A percentile compares a stretch with the other conserved stretches of the same genome.
phyloP scores from a whole-genome alignment of 2,797 vertebrate species.

The Tachyglossus aculeatus region DNA sequence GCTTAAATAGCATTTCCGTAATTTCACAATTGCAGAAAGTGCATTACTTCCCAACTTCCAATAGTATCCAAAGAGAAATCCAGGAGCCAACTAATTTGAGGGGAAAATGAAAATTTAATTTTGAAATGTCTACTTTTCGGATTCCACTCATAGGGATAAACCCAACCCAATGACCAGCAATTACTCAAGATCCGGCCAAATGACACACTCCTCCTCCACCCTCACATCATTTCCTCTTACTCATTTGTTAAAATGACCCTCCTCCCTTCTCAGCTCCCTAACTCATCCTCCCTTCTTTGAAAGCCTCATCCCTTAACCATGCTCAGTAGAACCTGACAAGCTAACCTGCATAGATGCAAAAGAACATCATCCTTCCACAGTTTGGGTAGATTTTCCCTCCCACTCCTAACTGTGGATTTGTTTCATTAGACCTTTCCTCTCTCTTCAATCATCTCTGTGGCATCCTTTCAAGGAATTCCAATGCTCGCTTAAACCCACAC shows the following conservation, averaged over 20 bases:
- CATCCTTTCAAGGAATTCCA: neutral
- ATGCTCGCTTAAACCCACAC: too few relatives aligned
- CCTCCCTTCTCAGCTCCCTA: slow-evolving; percentile 37
- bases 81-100: too few relatives aligned
- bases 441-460: neutral
- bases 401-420: neutral
- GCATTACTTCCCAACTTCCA: too few relatives aligned
- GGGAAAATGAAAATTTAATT: neutral
- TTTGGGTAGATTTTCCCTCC: neutral
- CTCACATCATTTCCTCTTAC: slow-evolving; percentile 73
- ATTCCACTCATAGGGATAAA: neutral
- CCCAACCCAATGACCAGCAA: neutral
- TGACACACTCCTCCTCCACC: slow-evolving; percentile 24
- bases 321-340: neutral
- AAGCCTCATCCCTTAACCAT: slow-evolving; percentile 22
- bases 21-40: too few relatives aligned
- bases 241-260: slow-evolving; percentile 66
- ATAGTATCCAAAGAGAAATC: too few relatives aligned
- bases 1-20: too few relatives aligned
- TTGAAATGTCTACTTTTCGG: neutral
- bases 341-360: neutral
- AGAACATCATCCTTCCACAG: neutral
- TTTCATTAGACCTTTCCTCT: neutral
- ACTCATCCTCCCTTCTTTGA: slow-evolving; percentile 28
- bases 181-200: neutral